Percentiles rank a stretch among this genome's conserved stretches.
Evolutionary conservation across 2,797 vertebrate genomes (phyloP).

Genomic region (Knipowitschia caucasica): DNA sequence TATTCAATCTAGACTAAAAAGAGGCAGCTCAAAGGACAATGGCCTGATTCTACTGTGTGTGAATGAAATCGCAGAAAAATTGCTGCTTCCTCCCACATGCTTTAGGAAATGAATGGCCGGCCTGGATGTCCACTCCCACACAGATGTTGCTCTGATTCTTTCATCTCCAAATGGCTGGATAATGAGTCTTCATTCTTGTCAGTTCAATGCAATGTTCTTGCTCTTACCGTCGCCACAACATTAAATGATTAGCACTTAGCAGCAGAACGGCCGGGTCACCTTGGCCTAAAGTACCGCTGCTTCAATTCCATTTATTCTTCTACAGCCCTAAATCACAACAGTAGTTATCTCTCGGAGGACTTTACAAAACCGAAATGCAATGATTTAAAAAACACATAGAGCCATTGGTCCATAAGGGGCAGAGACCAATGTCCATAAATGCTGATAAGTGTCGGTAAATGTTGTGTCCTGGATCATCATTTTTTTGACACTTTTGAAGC

Average conservation of each 20-base stretch:
- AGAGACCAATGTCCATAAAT: no score
- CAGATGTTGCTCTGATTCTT: constrained; percentile 26
- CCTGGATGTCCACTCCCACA: constrained; percentile 22
- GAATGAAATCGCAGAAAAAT: constrained; percentile 25
- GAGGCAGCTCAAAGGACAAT: constrained; percentile 18
- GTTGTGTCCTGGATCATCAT: no score
- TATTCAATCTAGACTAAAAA: background rate
- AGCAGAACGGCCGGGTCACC: constrained; percentile 25
- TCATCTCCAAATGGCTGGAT: constrained; percentile 5
- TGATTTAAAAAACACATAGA: no score
- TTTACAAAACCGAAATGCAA: no score
- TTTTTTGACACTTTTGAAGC: no score
- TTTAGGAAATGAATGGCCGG: constrained; percentile 13
- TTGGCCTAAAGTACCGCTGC: constrained; percentile 24
- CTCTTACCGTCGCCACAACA: background rate
- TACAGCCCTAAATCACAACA: no score
- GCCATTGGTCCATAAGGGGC: no score
- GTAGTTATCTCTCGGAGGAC: no score
- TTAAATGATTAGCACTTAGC: constrained; percentile 23
- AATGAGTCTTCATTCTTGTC: background rate
- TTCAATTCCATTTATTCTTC: no score
- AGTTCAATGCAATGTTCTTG: constrained; percentile 2
- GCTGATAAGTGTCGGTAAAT: no score
- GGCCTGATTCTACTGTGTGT: constrained; percentile 21
- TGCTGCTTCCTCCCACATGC: constrained; percentile 19